Conservation (phyloP, 1,140 invertebrate genomes). For the Ceratina australensis region DNA sequence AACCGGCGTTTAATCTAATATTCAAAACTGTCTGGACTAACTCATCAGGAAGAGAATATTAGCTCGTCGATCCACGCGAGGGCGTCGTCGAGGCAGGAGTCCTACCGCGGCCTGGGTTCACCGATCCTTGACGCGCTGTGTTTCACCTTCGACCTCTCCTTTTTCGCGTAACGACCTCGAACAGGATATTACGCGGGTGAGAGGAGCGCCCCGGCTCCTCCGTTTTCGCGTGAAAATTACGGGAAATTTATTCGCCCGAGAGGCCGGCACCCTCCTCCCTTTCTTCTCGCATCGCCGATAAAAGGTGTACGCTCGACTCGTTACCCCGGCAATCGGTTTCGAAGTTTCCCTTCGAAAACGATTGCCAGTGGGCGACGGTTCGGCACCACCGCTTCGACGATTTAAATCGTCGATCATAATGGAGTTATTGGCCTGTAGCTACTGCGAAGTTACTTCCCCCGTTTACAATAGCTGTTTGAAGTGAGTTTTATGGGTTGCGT, state of each 20-base stretch:
- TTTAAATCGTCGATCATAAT: constrained; percentile 15
- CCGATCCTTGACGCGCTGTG: constrained; percentile 17
- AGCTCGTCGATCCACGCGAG: constrained; percentile 39
- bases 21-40: constrained; percentile 72
- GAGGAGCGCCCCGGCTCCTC: neutral
- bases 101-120: constrained; percentile 19
- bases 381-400: neutral
- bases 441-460: neutral
- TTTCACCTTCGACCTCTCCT: neutral
- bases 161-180: neutral
- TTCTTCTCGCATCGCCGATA: neutral
- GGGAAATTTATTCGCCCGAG: neutral
- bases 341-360: neutral
- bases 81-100: constrained; percentile 36
- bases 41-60: constrained; percentile 67
- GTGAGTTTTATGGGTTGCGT: neutral
- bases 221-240: constrained; percentile 9
- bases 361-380: neutral
- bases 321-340: neutral
- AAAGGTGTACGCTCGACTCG: neutral
- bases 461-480: constrained; percentile 2
- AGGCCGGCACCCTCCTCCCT: neutral
- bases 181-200: constrained; percentile 10
- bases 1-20: constrained; percentile 75
- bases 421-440: neutral